A percentile compares a stretch with the other conserved stretches of the same genome.
Evolutionary conservation across 1,140 invertebrate genomes (phyloP).

Genomic region (Zophobas atratus): DNA sequence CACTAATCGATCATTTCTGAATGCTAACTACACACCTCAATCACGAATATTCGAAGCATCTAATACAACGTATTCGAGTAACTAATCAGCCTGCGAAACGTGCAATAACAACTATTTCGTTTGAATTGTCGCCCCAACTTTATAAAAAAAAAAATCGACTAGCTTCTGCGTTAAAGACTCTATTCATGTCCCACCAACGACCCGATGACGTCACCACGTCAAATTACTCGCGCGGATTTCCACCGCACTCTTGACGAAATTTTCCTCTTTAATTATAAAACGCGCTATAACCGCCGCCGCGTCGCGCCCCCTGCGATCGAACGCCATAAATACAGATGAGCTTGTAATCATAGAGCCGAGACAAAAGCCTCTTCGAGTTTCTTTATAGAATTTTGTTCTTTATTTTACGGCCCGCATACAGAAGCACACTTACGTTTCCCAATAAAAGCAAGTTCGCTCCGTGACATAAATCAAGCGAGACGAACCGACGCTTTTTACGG

Average conservation of each 20-base stretch:
- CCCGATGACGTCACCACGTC: too few species aligned
- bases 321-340: conserved; percentile 4
- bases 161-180: too few species aligned
- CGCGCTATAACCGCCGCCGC: neutral
- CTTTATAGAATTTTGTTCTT: conserved; percentile 9
- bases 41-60: too few species aligned
- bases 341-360: neutral
- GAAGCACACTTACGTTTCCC: neutral
- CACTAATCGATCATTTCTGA: too few species aligned
- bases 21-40: too few species aligned
- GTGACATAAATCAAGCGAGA: conserved; percentile 13
- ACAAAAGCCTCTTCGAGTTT: conserved; percentile 5
- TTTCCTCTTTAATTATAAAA: neutral
- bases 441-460: neutral
- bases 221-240: too few species aligned
- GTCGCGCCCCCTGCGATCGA: neutral
- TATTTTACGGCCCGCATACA: conserved; percentile 16
- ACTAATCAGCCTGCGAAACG: too few species aligned
- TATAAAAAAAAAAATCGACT: too few species aligned
- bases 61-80: too few species aligned
- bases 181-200: too few species aligned
- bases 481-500: conserved; percentile 10
- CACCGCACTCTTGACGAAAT: neutral
- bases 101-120: too few species aligned
- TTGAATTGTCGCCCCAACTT: too few species aligned